phyloP scores from a whole-genome alignment of 2,797 vertebrate genomes.

The Lindbergichthys nudifrons region DNA sequence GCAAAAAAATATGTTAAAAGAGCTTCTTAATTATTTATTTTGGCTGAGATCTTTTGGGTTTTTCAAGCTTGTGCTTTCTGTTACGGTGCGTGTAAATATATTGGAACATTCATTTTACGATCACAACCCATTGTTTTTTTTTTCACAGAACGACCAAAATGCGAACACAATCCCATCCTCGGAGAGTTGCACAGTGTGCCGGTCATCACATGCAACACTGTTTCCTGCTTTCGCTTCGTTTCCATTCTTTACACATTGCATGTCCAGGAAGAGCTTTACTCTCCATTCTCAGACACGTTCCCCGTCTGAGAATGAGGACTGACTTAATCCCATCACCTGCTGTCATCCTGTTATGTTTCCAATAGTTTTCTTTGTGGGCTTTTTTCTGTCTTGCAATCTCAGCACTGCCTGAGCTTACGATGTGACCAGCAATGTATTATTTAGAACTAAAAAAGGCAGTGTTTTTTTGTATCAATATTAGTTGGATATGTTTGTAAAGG shows the following conservation, averaged over 20 bases:
- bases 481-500: slow-evolving; percentile 90
- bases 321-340: slow-evolving; percentile 41
- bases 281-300: slow-evolving; percentile 28
- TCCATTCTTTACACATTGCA: slow-evolving; percentile 80
- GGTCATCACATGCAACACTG: slow-evolving; percentile 67
- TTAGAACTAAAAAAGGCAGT: slow-evolving; percentile 73
- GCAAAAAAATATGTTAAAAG: slow-evolving; percentile 72
- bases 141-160: slow-evolving; percentile 68
- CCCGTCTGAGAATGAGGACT: slow-evolving; percentile 38
- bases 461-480: slow-evolving; percentile 81
- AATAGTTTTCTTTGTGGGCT: slow-evolving; percentile 66
- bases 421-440: slow-evolving; percentile 83
- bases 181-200: slow-evolving; percentile 55
- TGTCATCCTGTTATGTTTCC: slow-evolving; percentile 62
- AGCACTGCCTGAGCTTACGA: slow-evolving; percentile 81
- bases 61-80: slow-evolving; percentile 85
- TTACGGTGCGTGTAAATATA: slow-evolving; percentile 92
- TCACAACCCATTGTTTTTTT: slow-evolving; percentile 39
- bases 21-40: slow-evolving; percentile 89
- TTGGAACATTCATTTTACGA: slow-evolving; percentile 74
- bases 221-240: slow-evolving; percentile 76
- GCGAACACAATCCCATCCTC: slow-evolving; percentile 80
- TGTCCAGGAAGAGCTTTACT: slow-evolving; percentile 77
- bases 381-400: slow-evolving; percentile 76
- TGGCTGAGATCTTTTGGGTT: slow-evolving; percentile 66